phyloP scores from a whole-genome alignment of 37 sponge, comb jelly and placozoan genomes.

The Haliclona indistincta region DNA sequence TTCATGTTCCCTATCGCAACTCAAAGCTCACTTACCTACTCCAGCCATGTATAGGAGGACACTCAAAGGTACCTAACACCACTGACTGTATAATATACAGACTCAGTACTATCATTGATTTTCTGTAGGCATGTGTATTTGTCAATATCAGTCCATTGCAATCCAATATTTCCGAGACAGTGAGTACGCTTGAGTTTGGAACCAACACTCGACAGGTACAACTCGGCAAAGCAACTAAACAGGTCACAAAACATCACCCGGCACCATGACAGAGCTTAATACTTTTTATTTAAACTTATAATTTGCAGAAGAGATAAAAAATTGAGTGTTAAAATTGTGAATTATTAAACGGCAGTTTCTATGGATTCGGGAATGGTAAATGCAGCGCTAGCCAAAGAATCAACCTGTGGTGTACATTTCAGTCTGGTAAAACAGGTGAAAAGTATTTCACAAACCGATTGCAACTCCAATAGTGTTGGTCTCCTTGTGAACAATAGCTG shows the following conservation, averaged over 20 bases:
- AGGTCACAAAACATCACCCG: constrained; percentile 49
- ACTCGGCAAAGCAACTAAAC: constrained; percentile 76
- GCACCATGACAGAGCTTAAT: too few species aligned
- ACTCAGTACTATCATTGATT: not conserved
- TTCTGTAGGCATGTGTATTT: constrained; percentile 78
- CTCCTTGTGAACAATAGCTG: constrained; percentile 34
- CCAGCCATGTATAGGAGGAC: constrained; percentile 80
- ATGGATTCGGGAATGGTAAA: too few species aligned
- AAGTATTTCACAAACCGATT: too few species aligned
- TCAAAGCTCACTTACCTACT: constrained; percentile 79
- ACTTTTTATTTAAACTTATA: too few species aligned
- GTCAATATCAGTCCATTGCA: constrained; percentile 77
- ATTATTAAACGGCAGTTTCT: too few species aligned
- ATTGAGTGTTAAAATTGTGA: too few species aligned
- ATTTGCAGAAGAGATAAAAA: too few species aligned
- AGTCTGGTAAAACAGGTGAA: too few species aligned
- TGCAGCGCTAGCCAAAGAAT: too few species aligned
- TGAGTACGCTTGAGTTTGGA: constrained; percentile 81
- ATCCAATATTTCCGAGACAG: constrained; percentile 63
- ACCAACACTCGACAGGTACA: constrained; percentile 68
- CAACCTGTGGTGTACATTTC: too few species aligned
- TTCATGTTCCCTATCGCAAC: constrained; percentile 85
- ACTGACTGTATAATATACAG: not conserved
- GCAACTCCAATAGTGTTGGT: constrained; percentile 36
- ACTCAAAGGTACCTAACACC: constrained; percentile 63